phyloP scores from a whole-genome alignment of 2,113 vertebrate species.

The Cryptotis parvus region DNA sequence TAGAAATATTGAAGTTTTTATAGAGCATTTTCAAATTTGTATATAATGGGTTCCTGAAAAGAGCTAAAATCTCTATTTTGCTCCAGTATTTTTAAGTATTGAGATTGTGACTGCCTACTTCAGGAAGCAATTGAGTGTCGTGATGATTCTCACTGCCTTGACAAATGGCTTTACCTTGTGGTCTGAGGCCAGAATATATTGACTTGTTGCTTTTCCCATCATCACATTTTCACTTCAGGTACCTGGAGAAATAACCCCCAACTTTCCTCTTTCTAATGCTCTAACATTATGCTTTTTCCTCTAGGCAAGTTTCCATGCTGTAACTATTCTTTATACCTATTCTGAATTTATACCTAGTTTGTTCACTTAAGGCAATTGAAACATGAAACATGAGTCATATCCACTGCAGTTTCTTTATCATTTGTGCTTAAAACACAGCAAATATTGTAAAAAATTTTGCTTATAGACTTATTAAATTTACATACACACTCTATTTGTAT shows the following conservation, averaged over 20 bases:
- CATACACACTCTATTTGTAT: not conserved
- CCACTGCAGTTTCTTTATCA: not conserved
- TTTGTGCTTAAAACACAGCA: not conserved
- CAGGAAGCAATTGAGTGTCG: not conserved
- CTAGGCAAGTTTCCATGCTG: not conserved
- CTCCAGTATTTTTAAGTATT: not conserved
- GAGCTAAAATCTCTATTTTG: not conserved
- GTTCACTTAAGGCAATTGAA: not conserved
- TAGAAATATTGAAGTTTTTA: not conserved
- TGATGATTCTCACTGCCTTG: not conserved
- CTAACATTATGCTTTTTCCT: not conserved
- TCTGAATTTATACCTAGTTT: not conserved
- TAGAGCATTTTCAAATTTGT: not conserved
- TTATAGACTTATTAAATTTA: slow-evolving; percentile 4
- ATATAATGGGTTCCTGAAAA: not conserved
- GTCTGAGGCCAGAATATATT: not conserved
- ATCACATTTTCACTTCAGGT: not conserved
- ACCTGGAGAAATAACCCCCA: not conserved
- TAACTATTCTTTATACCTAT: not conserved
- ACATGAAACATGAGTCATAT: not conserved
- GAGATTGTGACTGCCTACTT: not conserved
- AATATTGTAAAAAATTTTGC: not conserved
- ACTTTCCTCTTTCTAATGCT: not conserved
- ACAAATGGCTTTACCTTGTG: not conserved
- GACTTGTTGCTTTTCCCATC: not conserved